These are phyloP conservation scores for Tribolium castaneum DNA, from an alignment of 1,140 invertebrate species.

Conservation along the genomic window DNA sequence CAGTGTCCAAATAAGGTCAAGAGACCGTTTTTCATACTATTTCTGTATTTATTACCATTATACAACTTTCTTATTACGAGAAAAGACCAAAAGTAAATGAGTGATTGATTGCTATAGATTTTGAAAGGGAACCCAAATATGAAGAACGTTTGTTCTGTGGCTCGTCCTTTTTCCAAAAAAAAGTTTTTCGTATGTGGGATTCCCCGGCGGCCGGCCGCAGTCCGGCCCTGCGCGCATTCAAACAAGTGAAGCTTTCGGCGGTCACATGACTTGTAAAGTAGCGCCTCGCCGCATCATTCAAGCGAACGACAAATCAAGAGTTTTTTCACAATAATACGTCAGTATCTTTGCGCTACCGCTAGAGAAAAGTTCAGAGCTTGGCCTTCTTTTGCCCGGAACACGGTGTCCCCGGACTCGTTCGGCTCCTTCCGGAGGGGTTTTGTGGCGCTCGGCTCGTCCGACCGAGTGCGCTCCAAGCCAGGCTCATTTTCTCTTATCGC, in stretches of 20 bases:
- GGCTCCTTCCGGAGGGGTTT: constrained; percentile 2
- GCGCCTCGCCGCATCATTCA: constrained; percentile 55
- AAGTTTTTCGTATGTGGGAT: too few relatives aligned
- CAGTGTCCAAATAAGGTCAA: too few relatives aligned
- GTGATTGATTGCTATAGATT: too few relatives aligned
- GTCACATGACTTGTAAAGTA: constrained; percentile 62
- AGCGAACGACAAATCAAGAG: constrained; percentile 52
- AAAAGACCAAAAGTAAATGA: too few relatives aligned
- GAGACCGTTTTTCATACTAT: too few relatives aligned
- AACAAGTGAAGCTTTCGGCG: constrained; percentile 62
- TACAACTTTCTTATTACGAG: too few relatives aligned
- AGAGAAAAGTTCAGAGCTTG: constrained; percentile 60
- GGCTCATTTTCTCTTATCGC: constrained; percentile 60
- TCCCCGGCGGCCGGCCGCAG: too few relatives aligned
- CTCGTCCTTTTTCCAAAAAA: too few relatives aligned
- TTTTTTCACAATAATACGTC: constrained; percentile 49
- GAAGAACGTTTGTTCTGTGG: too few relatives aligned
- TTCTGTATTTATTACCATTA: too few relatives aligned
- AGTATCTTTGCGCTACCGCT: constrained; percentile 53
- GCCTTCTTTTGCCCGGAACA: constrained; percentile 59
- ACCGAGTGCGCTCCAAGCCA: constrained; percentile 8
- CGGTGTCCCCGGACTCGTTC: constrained; percentile 45
- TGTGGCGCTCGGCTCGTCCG: constrained; percentile 2
- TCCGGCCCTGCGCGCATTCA: constrained; percentile 47
- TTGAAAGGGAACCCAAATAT: too few relatives aligned